Base-by-base conservation (phyloP, 2,113 vertebrate genomes). In the Corythornis cristatus region DNA sequence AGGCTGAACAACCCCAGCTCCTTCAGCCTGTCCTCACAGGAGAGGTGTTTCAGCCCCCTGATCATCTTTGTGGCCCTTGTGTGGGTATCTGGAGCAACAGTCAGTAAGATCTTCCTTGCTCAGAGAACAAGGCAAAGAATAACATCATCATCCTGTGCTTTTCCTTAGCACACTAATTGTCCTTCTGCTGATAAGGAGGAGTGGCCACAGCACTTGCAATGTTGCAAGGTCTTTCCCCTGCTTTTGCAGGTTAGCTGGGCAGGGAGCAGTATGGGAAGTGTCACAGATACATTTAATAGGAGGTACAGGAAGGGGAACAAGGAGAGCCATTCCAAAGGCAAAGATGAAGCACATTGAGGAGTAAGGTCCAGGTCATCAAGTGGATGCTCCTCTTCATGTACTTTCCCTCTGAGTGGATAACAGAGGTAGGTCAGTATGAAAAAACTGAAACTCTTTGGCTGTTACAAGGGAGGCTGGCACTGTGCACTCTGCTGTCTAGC, bases 311-410 rank as follows among this genome's bases (percentile, higher is more conserved):
- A 10, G 61, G 35, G 28, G n/a, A 78, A 4, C 29, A 29, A 68
- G 72, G 57, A 51, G 11, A 31, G 29, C 58, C 9, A 11, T 60
- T 88, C 56, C 1, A 0, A 43, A 53, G 9, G 43, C 57, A 60
- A 61, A 75, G 35, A 28, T 71, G 53, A 2, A 0, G 35, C 23
- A 18, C 1, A 0, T 1, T 31, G 42, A 78, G 53, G 26, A 35
- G 20, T 75, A 68, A 84, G 35, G 40, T 29, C 21, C 37, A 8
- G 28, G 23, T 35, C 12, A 2, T 17, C 23, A 71, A 2, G 25
- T 37, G 56, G 42, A 8, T 4, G 18, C 64, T 46, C 11, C 21
- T 65, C 16, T 73, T 80, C 61, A 42, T 0, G 0, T 31, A 8
- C 16, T 48, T 83, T 70, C 42, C 14, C 43, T 60, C 48, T 0